phyloP scores from a whole-genome alignment of 2,888 invertebrate species.

The Dicranocentrus wangi region DNA sequence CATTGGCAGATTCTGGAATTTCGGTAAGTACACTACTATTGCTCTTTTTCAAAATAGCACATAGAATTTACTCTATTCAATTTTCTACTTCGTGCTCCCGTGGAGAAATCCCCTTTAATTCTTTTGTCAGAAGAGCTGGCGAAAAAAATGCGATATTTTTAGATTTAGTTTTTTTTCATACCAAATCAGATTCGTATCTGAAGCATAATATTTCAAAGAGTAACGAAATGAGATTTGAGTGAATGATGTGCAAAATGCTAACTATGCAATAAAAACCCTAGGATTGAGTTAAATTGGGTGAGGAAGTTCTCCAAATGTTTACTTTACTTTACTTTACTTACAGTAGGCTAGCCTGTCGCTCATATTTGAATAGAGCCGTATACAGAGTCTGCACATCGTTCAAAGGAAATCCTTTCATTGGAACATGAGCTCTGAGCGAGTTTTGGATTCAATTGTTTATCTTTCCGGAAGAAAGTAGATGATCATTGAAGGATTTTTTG shows the following conservation, averaged over 20 bases:
- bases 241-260: neutral
- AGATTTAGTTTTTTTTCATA: neutral
- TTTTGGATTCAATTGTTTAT: slow-evolving; percentile 12
- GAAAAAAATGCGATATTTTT: too few species aligned
- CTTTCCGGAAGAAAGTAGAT: slow-evolving; percentile 6
- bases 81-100: neutral
- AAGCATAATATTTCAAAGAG: neutral
- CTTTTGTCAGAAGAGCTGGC: too few species aligned
- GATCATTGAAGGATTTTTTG: neutral
- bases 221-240: too few species aligned
- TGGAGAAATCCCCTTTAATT: too few species aligned
- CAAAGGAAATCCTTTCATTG: slow-evolving; percentile 13
- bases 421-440: neutral
- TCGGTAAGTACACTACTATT: slow-evolving; percentile 66
- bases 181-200: neutral
- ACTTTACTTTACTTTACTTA: neutral
- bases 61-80: neutral
- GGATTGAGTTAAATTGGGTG: neutral
- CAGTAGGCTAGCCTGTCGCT: neutral
- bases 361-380: too few species aligned
- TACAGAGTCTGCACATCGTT: too few species aligned
- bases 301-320: slow-evolving; percentile 16
- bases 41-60: too few species aligned
- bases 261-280: neutral
- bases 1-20: slow-evolving; percentile 69